phyloP scores from a whole-genome alignment of 2,113 vertebrate species.

The Deroptyus accipitrinus region DNA sequence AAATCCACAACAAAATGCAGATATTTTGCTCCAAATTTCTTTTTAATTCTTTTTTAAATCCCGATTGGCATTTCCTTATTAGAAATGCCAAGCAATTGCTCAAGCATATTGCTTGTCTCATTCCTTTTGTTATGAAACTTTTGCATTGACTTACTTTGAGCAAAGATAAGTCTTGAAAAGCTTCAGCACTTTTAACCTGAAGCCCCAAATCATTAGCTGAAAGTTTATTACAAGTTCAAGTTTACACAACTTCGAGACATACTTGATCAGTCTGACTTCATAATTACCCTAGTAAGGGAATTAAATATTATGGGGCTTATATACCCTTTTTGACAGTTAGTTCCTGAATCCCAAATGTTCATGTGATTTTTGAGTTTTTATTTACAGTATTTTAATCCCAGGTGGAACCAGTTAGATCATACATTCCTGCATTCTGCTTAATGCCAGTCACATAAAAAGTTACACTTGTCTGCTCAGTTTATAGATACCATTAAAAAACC shows the following conservation, averaged over 20 bases:
- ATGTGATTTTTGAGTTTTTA: background rate
- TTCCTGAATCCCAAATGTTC: background rate
- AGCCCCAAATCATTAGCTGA: background rate
- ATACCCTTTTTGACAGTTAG: background rate
- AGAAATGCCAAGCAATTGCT: background rate
- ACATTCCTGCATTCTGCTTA: background rate
- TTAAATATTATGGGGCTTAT: background rate
- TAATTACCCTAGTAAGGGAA: background rate
- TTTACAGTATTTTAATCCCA: background rate
- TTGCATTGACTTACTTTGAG: background rate
- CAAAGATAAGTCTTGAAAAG: background rate
- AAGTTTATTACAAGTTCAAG: background rate
- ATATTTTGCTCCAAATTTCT: background rate
- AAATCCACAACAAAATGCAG: background rate
- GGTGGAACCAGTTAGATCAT: background rate
- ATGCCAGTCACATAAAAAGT: background rate
- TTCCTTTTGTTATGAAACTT: background rate
- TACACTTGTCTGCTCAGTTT: background rate
- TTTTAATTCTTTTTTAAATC: background rate
- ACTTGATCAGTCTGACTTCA: background rate
- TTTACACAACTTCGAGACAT: background rate
- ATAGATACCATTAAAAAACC: background rate
- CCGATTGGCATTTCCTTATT: background rate
- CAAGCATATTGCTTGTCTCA: background rate
- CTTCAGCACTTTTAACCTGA: background rate